phyloP scores from a whole-genome alignment of 2,113 vertebrate genomes.

The Macaca fascicularis region T2T-MFA8v1.1 NC_088381.1:115491501-115492000 shows the following conservation, averaged over 20 bases:
- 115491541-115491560: background rate
- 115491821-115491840: background rate
- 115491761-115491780: background rate
- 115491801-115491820: background rate
- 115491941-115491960: background rate
- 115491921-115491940: background rate
- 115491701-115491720: accelerated
- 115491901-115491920: background rate
- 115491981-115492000: background rate
- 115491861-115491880: background rate
- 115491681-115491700: accelerated
- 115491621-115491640: background rate
- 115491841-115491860: background rate
- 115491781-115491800: background rate
- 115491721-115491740: background rate
- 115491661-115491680: background rate
- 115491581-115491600: background rate
- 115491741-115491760: background rate
- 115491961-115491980: too few species aligned
- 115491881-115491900: background rate
- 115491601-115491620: background rate
- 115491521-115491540: background rate
- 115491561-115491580: background rate
- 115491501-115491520: background rate
- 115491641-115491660: background rate